Base-by-base conservation (phyloP, 2,797 vertebrate species). In the Notamacropus eugenii region DNA sequence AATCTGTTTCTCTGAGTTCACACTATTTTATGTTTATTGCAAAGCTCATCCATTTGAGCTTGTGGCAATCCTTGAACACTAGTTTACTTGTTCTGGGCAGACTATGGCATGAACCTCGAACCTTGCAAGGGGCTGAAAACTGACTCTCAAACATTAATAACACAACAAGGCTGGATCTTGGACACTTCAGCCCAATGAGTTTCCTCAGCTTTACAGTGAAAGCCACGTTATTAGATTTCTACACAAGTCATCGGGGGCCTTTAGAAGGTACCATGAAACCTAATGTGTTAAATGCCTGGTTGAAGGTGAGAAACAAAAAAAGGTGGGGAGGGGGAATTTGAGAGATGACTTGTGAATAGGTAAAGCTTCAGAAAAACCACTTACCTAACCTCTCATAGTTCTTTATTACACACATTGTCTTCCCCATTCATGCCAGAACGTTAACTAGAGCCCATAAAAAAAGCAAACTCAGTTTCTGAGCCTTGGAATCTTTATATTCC, bases 221-320 rank as follows among this genome's bases (percentile, higher is more conserved):
- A 95, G 50, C 56, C 24, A 95, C 28, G 1, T 4, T 92, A 16
- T 13, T 91, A 4, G 2, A 29, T 74, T 57, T 93, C 24, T 54
- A 74, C 16, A 67, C 19, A 24, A 54, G 9, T 59, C 54, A 62
- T 34, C 93, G 91, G 46, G 92, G 74, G 94, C 93, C 95, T 93
- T 62, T 92, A 40, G 93, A 12, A n/a, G 92, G 2, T 90, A 46
- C 8, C 58, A 46, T n/a, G 40, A 93, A 90, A 16, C 12, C 52
- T 55, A 91, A 16, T 34, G 0, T 22, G 54, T 54, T n/a, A 54
- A 91, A 91, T 91, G 5, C 16, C 6, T 46, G 9, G 40, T 82
- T 82, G 24, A 40, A 22, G 8, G 22, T 46, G 8, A 46, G 40
- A 82, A 82, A 46, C 40, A 82, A 46, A 40, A 90, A 12, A 8